Percentiles rank a stretch among this genome's conserved stretches.
Evolutionary conservation across 2,113 vertebrate genomes (phyloP).

Genomic region (Hippocampus zosterae): DNA sequence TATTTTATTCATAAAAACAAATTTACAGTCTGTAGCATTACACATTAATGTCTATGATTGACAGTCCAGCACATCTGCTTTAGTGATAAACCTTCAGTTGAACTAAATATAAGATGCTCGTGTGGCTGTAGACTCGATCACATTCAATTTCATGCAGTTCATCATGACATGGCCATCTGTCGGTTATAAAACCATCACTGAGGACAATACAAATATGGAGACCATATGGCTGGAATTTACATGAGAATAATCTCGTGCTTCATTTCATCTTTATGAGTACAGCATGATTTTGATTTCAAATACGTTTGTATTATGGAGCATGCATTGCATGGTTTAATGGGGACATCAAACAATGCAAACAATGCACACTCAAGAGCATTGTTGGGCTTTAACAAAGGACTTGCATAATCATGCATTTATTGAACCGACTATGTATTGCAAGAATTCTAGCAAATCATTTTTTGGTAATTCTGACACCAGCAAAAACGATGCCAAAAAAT

Average conservation of each 20-base stretch:
- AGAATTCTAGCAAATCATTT: not conserved
- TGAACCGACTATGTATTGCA: not conserved
- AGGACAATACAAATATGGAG: not conserved
- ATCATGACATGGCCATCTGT: not conserved
- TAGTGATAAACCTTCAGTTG: no score
- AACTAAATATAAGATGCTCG: not conserved
- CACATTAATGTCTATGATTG: no score
- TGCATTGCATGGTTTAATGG: no score
- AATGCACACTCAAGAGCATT: no score
- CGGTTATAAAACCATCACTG: not conserved
- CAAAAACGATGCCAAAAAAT: not conserved
- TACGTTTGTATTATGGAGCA: not conserved
- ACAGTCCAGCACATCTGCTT: no score
- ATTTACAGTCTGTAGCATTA: no score
- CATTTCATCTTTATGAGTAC: not conserved
- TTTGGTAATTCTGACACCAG: constrained; percentile 2
- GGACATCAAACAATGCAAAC: no score
- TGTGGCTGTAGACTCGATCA: not conserved
- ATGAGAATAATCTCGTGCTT: not conserved
- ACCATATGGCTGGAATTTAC: not conserved
- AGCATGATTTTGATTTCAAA: not conserved
- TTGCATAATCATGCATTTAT: not conserved
- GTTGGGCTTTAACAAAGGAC: not conserved
- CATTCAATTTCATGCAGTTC: not conserved
- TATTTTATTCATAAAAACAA: no score